Percentiles rank a stretch among this genome's conserved stretches.
Conservation (phyloP, 2,113 vertebrate species). For the Motacilla tschutschensis region DNA sequence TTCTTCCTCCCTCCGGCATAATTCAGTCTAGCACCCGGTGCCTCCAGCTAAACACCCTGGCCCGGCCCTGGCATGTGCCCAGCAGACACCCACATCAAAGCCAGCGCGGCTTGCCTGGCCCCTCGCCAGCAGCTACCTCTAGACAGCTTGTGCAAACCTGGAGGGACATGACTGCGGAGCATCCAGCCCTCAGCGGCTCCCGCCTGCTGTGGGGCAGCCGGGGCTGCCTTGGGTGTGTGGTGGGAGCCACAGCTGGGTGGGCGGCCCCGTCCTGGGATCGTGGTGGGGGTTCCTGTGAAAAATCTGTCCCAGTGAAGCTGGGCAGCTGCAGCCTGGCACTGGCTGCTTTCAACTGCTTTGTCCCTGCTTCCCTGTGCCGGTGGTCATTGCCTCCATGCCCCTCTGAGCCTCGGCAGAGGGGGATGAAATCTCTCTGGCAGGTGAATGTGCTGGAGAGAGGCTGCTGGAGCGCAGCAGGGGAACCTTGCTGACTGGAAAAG, state of each 20-base stretch:
- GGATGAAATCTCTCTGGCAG: not conserved
- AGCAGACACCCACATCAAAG: constrained; percentile 48
- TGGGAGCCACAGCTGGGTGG: not conserved
- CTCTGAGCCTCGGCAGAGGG: fast-evolving
- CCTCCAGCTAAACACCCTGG: constrained; percentile 9
- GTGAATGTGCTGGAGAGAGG: not conserved
- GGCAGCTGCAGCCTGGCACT: not conserved
- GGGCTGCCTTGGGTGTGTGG: not conserved
- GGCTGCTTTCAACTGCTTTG: not conserved
- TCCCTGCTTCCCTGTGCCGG: not conserved
- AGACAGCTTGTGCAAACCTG: constrained; percentile 4
- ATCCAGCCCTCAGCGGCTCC: not conserved
- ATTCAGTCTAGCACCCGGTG: constrained; percentile 28
- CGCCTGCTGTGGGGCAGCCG: not conserved
- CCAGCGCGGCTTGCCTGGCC: not conserved
- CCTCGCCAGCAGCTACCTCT: constrained; percentile 12
- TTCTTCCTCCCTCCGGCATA: not conserved
- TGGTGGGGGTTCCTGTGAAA: not conserved
- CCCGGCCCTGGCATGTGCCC: constrained; percentile 26
- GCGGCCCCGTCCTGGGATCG: fast-evolving
- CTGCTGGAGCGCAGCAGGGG: fast-evolving
- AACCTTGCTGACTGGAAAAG: constrained; percentile 25
- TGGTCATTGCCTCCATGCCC: not conserved
- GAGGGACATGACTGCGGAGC: not conserved
- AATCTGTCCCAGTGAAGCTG: not conserved